Base-by-base conservation (phyloP, 1,140 invertebrate species). In the Bombus consobrinus region DNA sequence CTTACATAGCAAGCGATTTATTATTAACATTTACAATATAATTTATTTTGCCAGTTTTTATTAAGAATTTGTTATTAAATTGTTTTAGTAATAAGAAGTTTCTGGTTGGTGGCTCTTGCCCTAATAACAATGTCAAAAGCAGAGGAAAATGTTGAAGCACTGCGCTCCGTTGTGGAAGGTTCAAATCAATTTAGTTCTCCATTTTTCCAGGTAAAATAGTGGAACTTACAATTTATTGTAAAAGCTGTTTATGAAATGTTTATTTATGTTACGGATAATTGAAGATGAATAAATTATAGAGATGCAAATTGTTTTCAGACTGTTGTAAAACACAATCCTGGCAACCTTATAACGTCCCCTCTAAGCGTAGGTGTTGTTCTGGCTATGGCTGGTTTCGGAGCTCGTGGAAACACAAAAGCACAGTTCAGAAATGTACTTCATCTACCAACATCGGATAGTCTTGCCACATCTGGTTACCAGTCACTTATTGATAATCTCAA, bases 271-370 rank as follows among this genome's bases (percentile, higher is more conserved):
- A 4, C 13, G 34, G 0, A 22, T 34, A 4, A 32, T 10, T 22
- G 8, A 22, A 72, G 32, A 8, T 13, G 1, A 18, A 32, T 18
- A 64, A 15, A 22, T 0, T 32, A 39, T 79, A 53, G 0, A 39
- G 32, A 25, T 41, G 6, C 15, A 37, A 53, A 32, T 73, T 62
- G 62, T 72, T 89, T 76, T 28, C 22, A 94, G 93, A 32, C 53
- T 47, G 53, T 94, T 0, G 81, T 82, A 8, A 43, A 89, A 15
- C 77, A 78, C 1, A 43, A 89, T 1, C 3, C n/a, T n/a, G 85
- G 85, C 1, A 94, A 94, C 87, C 47, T 94, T 3, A 92, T 94
- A 73, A 79, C 68, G 18, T 94, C 94, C 64, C 93, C 94, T 2
- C 22, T 94, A 32, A 94, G 94, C 68, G 91, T 86, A 15, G 53